A percentile compares a stretch with the other conserved stretches of the same genome.
phyloP scores from a whole-genome alignment of 2,888 invertebrate genomes.

The Morpho deidamia region DNA sequence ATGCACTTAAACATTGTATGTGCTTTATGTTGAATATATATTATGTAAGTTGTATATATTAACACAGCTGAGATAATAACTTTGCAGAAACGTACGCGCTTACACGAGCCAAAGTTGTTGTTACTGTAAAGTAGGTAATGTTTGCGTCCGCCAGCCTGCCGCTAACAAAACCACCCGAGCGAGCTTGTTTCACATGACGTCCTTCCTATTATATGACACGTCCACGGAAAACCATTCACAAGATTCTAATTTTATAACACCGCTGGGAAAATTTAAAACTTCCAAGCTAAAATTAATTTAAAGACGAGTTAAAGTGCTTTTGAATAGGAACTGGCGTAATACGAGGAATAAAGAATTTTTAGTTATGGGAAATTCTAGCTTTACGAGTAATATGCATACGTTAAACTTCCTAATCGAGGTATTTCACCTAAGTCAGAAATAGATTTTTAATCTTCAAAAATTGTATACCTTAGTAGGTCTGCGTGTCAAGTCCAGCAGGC shows the following conservation, averaged over 20 bases:
- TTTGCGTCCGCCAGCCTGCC: background rate
- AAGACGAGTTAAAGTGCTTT: slow-evolving; percentile 20
- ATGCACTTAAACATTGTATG: too few relatives aligned
- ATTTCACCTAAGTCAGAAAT: too few relatives aligned
- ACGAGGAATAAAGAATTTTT: slow-evolving; percentile 3
- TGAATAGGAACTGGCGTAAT: slow-evolving; percentile 18
- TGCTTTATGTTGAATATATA: background rate
- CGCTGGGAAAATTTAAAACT: slow-evolving; percentile 14
- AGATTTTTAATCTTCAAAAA: too few relatives aligned
- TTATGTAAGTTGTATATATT: background rate
- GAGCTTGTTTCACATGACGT: slow-evolving; percentile 30
- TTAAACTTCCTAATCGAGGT: too few relatives aligned
- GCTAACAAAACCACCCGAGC: slow-evolving; percentile 38
- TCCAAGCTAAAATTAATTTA: slow-evolving; percentile 17
- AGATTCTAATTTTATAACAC: slow-evolving; percentile 43
- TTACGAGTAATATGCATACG: too few relatives aligned
- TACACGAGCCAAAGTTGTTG: slow-evolving; percentile 12
- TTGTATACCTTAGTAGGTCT: too few relatives aligned
- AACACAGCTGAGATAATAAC: slow-evolving; percentile 9
- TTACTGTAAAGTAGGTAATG: background rate
- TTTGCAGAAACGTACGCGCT: slow-evolving; percentile 6
- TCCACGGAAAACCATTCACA: slow-evolving; percentile 42
- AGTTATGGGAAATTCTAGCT: too few relatives aligned
- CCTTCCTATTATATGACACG: slow-evolving; percentile 39
- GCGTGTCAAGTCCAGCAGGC: too few relatives aligned